These are phyloP conservation scores for Leucoma salicis DNA, from an alignment of 2,888 invertebrate species.

Conservation along the genomic window DNA sequence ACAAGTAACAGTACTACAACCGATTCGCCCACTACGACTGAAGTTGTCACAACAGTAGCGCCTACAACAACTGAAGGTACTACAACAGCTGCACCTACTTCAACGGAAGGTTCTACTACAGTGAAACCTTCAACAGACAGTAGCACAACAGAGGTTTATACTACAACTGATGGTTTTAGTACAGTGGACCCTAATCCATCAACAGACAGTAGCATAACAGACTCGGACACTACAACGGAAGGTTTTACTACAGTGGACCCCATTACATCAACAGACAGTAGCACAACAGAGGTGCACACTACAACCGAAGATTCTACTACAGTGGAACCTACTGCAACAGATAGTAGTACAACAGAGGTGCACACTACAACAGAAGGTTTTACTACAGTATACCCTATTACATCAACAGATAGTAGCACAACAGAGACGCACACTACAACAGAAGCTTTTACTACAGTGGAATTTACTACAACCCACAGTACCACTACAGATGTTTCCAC, in stretches of 20 bases:
- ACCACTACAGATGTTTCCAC: not conserved
- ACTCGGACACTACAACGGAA: too few relatives aligned
- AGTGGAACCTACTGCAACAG: not conserved
- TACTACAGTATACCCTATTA: not conserved
- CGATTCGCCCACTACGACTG: too few relatives aligned
- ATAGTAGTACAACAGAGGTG: not conserved
- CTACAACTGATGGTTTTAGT: too few relatives aligned
- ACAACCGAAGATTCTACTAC: not conserved
- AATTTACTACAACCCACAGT: not conserved
- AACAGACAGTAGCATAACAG: too few relatives aligned
- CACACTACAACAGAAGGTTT: not conserved
- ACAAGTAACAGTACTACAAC: too few relatives aligned
- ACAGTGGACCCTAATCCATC: too few relatives aligned
- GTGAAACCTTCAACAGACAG: too few relatives aligned
- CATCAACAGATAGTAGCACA: not conserved
- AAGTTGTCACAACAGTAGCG: not conserved
- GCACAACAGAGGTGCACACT: not conserved
- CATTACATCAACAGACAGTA: too few relatives aligned
- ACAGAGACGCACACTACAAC: too few relatives aligned
- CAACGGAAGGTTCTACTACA: not conserved
- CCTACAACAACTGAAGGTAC: not conserved
- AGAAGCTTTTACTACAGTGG: too few relatives aligned
- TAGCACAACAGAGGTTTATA: too few relatives aligned
- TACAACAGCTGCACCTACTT: not conserved
- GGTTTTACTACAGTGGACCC: too few relatives aligned